Evolutionary conservation across 1,140 invertebrate genomes (phyloP).

Genomic region (Papilio glaucus): DNA sequence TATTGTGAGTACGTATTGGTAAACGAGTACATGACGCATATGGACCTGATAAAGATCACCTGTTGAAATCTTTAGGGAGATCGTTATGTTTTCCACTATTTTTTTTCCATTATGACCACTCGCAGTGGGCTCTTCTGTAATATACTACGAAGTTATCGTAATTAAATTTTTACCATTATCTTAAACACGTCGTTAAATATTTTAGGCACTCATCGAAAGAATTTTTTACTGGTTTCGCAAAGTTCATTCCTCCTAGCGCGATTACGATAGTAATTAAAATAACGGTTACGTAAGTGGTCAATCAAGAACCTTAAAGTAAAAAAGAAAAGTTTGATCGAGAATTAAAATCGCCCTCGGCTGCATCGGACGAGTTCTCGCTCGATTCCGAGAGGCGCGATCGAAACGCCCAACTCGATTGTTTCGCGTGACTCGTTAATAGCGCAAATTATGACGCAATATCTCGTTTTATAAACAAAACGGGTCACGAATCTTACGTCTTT

Average conservation of each 20-base stretch:
- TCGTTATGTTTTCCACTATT: too few relatives aligned
- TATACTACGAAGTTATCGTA: too few relatives aligned
- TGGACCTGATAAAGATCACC: too few relatives aligned
- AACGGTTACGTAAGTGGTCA: conserved; percentile 45
- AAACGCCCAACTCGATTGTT: conserved; percentile 39
- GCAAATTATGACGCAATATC: conserved; percentile 46
- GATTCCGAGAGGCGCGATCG: conserved; percentile 24
- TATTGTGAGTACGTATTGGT: too few relatives aligned
- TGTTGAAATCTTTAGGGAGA: too few relatives aligned
- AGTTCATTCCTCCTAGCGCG: conserved; percentile 37
- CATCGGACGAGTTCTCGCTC: not conserved
- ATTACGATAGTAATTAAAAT: conserved; percentile 54
- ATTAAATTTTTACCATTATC: too few relatives aligned
- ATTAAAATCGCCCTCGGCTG: conserved; percentile 28
- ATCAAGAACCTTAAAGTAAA: conserved; percentile 47
- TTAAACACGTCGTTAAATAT: too few relatives aligned
- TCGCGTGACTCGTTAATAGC: conserved; percentile 43
- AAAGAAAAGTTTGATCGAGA: conserved; percentile 39
- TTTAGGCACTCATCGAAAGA: too few relatives aligned
- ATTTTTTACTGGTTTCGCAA: conserved; percentile 23
- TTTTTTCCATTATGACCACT: too few relatives aligned
- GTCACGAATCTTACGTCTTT: conserved; percentile 25
- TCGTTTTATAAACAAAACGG: conserved; percentile 33
- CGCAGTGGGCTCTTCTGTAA: too few relatives aligned
- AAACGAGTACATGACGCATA: too few relatives aligned